Evolutionary conservation across 1,140 invertebrate species (phyloP).

Genomic region (Latrodectus geometricus): DNA sequence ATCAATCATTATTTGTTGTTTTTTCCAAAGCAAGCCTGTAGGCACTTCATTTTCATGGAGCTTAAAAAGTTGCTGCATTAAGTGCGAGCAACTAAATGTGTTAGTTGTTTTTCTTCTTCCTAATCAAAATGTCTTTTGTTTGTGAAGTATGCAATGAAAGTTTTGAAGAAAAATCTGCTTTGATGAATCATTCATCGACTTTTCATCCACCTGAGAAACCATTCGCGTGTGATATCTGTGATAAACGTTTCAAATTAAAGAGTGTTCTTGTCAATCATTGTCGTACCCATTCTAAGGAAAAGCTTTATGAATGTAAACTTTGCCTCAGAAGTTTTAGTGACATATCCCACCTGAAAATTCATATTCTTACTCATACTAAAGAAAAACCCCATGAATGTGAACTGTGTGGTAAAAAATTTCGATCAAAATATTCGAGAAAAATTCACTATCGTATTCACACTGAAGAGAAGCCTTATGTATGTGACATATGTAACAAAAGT

Average conservation of each 20-base stretch:
- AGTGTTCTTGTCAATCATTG: not conserved
- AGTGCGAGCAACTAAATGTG: too few relatives aligned
- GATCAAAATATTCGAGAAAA: not conserved
- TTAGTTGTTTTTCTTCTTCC: too few relatives aligned
- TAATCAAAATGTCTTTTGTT: too few relatives aligned
- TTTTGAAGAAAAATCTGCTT: too few relatives aligned
- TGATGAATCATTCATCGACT: too few relatives aligned
- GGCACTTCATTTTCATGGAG: too few relatives aligned
- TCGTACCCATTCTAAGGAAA: not conserved
- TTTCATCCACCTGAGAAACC: too few relatives aligned
- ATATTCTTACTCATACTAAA: not conserved
- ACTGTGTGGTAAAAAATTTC: not conserved
- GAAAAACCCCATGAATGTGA: not conserved
- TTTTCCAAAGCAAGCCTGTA: too few relatives aligned
- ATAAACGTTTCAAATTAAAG: not conserved
- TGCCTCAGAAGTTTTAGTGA: not conserved
- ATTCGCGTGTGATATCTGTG: not conserved
- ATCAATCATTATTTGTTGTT: too few relatives aligned
- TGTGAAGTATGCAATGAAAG: too few relatives aligned
- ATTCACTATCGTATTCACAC: not conserved
- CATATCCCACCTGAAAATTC: not conserved
- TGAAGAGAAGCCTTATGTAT: constrained; percentile 12
- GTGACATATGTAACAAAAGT: constrained; percentile 1
- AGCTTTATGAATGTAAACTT: not conserved
- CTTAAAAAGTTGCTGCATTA: too few relatives aligned